Conservation (phyloP, 2,113 vertebrate genomes). For the Nerophis ophidion region DNA sequence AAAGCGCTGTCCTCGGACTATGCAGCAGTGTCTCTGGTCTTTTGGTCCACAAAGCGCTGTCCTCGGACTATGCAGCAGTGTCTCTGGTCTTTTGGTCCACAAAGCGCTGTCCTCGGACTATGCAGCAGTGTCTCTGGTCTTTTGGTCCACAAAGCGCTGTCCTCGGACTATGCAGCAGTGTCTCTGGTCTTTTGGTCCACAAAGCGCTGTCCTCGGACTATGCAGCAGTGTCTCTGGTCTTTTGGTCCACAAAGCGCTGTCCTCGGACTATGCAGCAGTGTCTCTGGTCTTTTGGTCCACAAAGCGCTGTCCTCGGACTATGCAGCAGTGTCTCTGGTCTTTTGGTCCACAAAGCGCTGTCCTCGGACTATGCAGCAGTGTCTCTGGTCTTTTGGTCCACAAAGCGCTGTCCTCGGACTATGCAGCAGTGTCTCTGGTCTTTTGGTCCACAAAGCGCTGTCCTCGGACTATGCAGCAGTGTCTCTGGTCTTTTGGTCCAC, state of each 20-base stretch:
- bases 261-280: too few species aligned
- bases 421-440: too few species aligned
- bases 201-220: constrained; percentile 51
- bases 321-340: too few species aligned
- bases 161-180: too few species aligned
- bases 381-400: constrained; percentile 59
- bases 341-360: constrained; percentile 54
- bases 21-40: too few species aligned
- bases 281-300: constrained; percentile 59
- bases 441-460: constrained; percentile 54
- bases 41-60: constrained; percentile 54
- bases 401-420: constrained; percentile 51
- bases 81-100: constrained; percentile 59
- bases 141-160: constrained; percentile 54
- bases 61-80: too few species aligned
- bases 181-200: constrained; percentile 59
- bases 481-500: constrained; percentile 59
- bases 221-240: too few species aligned
- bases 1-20: constrained; percentile 51
- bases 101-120: constrained; percentile 51
- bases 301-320: constrained; percentile 51
- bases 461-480: too few species aligned
- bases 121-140: too few species aligned
- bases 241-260: constrained; percentile 54
- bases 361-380: too few species aligned